Evolutionary conservation across 2,113 vertebrate genomes (phyloP), one percentile per base, ranked within the genome.

Genomic region (Carettochelys insculpta): DNA sequence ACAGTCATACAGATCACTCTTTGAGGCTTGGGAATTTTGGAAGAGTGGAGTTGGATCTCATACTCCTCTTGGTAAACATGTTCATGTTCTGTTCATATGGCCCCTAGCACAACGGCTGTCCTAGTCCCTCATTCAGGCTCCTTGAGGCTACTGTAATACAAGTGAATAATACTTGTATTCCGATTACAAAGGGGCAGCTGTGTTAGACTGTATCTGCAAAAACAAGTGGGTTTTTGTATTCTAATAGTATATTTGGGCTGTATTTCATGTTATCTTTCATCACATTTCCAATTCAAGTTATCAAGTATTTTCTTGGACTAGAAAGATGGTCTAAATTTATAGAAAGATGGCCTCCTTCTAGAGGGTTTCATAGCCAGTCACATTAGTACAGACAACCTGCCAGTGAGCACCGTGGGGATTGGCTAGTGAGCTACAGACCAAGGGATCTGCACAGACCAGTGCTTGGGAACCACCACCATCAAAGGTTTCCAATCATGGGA

Each of bases 1-100:
- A 77, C 80, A 76, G 48, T 80, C 38, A 75, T 91, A 88, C 85
- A 88, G 10, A 47, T 88, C 80, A 48, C 29, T 93, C 81, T 92
- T 51, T 52, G 86, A 95, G 50, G 68, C 92, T 61, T 76, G 78
- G 34, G 7, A 34, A 17, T 48, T 47, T 43, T 4, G 16, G 41
- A 47, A 31, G 81, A 85, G 82, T n/a, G 80, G 82, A 85, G 83
- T 41, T 13, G 54, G 34, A 17, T 88, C 53, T 52, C 13, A 79
- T 83, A 6, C 75, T 77, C 48, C 88, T 76, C 89, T 84, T 92
- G 87, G 94, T 82, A 79, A 86, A 56, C 78, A 24, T 75, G 51
- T 86, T 95, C 91, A 38, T 89, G 83, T 94, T 83, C 78, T 53
- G 4, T 65, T 38, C 8, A 3, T 65, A 38, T 8, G 34, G 34